Conservation (phyloP, 2,888 invertebrate species). For the Hylaea fasciaria region DNA sequence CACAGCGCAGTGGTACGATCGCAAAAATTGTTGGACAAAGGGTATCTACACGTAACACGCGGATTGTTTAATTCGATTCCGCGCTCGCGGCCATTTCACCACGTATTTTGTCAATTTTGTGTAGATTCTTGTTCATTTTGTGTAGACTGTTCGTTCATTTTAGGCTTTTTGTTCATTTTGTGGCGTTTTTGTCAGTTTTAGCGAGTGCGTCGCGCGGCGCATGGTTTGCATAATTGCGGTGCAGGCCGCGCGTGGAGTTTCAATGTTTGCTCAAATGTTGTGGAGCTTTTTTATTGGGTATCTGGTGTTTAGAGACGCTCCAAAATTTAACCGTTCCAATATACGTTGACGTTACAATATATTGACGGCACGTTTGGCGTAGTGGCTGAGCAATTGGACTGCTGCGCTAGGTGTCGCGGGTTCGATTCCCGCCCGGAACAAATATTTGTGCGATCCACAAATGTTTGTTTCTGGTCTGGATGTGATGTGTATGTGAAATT, state of each 20-base stretch:
- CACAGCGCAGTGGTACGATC: not conserved
- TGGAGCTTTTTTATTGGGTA: conserved; percentile 8
- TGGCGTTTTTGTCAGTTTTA: conserved; percentile 23
- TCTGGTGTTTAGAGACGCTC: not conserved
- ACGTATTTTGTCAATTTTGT: conserved; percentile 26
- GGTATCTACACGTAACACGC: conserved; percentile 2
- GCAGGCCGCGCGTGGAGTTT: not conserved
- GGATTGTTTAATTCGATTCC: conserved; percentile 36
- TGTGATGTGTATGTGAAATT: too few relatives aligned
- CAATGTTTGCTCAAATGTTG: conserved; percentile 13
- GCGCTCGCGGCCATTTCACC: conserved; percentile 11
- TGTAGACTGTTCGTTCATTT: too few relatives aligned
- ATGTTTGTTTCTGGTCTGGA: too few relatives aligned
- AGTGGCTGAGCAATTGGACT: too few relatives aligned
- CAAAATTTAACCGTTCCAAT: not conserved
- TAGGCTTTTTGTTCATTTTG: conserved; percentile 21
- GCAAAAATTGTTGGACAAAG: conserved; percentile 10
- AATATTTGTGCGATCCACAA: too few relatives aligned
- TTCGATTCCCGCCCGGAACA: too few relatives aligned
- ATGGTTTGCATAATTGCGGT: conserved; percentile 22
- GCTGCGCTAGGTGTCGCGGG: too few relatives aligned
- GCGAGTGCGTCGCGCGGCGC: conserved; percentile 1
- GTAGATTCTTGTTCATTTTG: conserved; percentile 21
- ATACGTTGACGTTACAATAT: too few relatives aligned
- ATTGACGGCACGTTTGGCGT: too few relatives aligned